Evolutionary conservation across 2,888 invertebrate species (phyloP), one percentile per base, ranked within the genome.

Genomic region (Clanis bilineata): DNA sequence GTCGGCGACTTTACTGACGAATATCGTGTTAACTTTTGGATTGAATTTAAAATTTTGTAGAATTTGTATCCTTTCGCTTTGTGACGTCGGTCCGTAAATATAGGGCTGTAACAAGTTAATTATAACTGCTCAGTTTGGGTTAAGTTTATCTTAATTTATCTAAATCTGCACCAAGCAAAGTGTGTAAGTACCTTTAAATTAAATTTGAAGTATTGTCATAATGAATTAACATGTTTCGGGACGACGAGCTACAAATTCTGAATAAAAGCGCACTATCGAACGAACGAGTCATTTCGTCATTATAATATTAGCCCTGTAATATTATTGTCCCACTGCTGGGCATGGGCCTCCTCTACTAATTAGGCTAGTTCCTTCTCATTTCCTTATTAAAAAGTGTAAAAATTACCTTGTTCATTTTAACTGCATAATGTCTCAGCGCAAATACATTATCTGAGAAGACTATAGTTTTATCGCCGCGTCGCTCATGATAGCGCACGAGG

Each of bases 381-480:
- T n/a, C n/a, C n/a, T n/a, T n/a, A n/a, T n/a, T 3, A 6, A 9
- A 2, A 38, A 38, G 38, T 38, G 15, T 41, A 0, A 4, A 22
- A 22, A 44, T 32, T 58, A 59, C 59, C 39, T 98, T 99, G 88
- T 98, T 97, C 96, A 99, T 96, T 84, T 97, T 97, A 62, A 98
- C 96, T 2, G 99, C 99, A 88, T 99, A 99, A 85, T 98, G 98
- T 71, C 98, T 97, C 41, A 99, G 88, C 0, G 99, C 99, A 91
- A 98, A 99, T 6, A 99, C 99, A 87, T 99, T 99, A 86, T 99
- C 99, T 0, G 99, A 99, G 91, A 99, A 99, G 1, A 99, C 99
- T 67, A 99, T 99, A 0, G 99, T 98, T 90, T 99, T 99, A 86
- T 99, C 99, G 28, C 98, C 98, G 67, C 99, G 94, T 59, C 96